A percentile compares a stretch with the other conserved stretches of the same genome.
phyloP scores from a whole-genome alignment of 2,888 invertebrate genomes.

The Ennomos fuscantarius region DNA sequence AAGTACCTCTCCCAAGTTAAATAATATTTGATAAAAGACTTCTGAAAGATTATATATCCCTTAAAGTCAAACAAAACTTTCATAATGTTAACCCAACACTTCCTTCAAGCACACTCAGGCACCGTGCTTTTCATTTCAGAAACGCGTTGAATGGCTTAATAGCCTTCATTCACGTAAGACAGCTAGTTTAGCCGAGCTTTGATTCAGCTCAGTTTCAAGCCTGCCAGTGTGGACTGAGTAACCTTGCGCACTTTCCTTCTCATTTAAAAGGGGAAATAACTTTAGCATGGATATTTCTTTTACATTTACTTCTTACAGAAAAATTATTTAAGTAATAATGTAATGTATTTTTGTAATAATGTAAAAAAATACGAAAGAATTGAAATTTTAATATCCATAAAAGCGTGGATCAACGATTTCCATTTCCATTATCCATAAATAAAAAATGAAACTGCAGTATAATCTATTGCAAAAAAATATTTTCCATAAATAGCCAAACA shows the following conservation, averaged over 20 bases:
- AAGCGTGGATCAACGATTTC: too few relatives aligned
- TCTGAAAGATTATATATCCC: background rate
- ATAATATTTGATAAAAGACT: too few relatives aligned
- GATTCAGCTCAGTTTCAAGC: conserved; percentile 29
- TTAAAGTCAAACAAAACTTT: conserved; percentile 9
- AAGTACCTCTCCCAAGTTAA: too few relatives aligned
- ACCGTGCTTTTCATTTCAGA: conserved; percentile 26
- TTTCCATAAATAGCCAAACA: too few relatives aligned
- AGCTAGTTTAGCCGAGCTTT: conserved; percentile 38
- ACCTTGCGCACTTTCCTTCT: conserved; percentile 25
- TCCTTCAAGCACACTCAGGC: conserved; percentile 12
- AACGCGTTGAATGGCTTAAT: conserved; percentile 35
- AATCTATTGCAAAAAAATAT: too few relatives aligned
- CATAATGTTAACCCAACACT: conserved; percentile 11
- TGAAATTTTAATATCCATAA: too few relatives aligned
- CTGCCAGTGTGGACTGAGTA: conserved; percentile 28
- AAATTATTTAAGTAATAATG: too few relatives aligned
- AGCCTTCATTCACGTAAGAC: conserved; percentile 40
- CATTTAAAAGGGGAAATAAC: conserved; percentile 13
- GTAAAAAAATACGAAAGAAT: too few relatives aligned
- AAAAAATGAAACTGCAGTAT: too few relatives aligned
- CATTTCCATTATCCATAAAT: too few relatives aligned
- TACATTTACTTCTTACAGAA: background rate
- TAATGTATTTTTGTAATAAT: too few relatives aligned
- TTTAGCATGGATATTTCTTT: background rate